These are phyloP conservation scores for Aphaenogaster ashmeadi DNA, from an alignment of 1,140 invertebrate species.

Conservation along the genomic window DNA sequence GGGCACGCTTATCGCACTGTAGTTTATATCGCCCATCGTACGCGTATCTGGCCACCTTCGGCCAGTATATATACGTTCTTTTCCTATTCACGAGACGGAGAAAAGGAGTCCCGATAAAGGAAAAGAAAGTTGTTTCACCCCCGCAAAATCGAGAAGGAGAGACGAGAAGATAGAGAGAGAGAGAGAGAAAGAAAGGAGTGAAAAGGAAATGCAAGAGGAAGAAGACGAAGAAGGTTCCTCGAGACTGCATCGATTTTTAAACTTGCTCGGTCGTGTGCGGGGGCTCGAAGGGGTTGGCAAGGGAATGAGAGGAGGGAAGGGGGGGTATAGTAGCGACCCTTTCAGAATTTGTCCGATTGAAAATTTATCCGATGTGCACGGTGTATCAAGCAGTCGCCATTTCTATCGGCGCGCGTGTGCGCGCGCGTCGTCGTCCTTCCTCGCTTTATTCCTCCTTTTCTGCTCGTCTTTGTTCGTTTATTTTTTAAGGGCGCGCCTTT, in stretches of 20 bases:
- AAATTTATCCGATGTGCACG: slow-evolving; percentile 83
- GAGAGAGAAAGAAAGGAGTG: background rate
- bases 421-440: background rate
- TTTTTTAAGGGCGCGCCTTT: slow-evolving; percentile 46
- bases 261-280: slow-evolving; percentile 73
- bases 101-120: slow-evolving; percentile 46
- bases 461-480: slow-evolving; percentile 27
- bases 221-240: slow-evolving; percentile 54
- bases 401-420: slow-evolving; percentile 40
- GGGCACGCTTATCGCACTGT: slow-evolving; percentile 38
- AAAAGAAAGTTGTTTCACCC: slow-evolving; percentile 15
- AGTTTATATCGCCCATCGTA: slow-evolving; percentile 42
- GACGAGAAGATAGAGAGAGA: slow-evolving; percentile 20
- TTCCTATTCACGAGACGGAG: slow-evolving; percentile 71
- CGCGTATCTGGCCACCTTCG: slow-evolving; percentile 40
- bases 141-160: slow-evolving; percentile 34
- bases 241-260: slow-evolving; percentile 83
- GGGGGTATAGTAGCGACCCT: slow-evolving; percentile 65
- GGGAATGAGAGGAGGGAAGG: slow-evolving; percentile 9
- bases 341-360: slow-evolving; percentile 85
- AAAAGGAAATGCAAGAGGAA: slow-evolving; percentile 26
- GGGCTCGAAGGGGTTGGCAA: background rate
- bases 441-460: slow-evolving; percentile 31
- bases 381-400: slow-evolving; percentile 76
- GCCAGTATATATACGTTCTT: slow-evolving; percentile 47